Evolutionary conservation across 2,888 invertebrate genomes (phyloP).

Genomic region (Lepetodrilus schrolli): DNA sequence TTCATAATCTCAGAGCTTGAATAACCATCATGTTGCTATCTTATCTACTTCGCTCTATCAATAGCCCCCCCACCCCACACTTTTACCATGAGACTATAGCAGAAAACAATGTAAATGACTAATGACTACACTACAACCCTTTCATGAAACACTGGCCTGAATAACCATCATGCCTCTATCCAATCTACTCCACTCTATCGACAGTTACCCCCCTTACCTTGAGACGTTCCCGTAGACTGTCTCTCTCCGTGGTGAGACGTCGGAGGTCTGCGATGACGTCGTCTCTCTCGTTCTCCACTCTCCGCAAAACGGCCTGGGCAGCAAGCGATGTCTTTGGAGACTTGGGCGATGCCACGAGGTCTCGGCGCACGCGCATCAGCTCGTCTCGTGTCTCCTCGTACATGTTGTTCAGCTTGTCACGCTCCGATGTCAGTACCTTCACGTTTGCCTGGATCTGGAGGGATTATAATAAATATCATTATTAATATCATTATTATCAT

Average conservation of each 20-base stretch:
- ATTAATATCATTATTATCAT: too few relatives aligned
- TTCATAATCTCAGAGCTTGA: too few relatives aligned
- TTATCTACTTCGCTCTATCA: too few relatives aligned
- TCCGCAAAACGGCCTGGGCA: slow-evolving; percentile 73
- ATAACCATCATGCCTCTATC: too few relatives aligned
- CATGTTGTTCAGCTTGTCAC: slow-evolving; percentile 73
- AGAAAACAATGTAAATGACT: too few relatives aligned
- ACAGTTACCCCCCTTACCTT: slow-evolving; percentile 64
- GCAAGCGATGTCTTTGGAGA: slow-evolving; percentile 74
- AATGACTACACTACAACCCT: too few relatives aligned
- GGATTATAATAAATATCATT: too few relatives aligned
- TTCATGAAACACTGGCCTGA: too few relatives aligned
- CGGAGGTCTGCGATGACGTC: slow-evolving; percentile 72
- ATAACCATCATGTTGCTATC: too few relatives aligned
- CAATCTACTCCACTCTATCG: too few relatives aligned
- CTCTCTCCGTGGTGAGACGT: slow-evolving; percentile 72
- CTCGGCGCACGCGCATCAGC: slow-evolving; percentile 68
- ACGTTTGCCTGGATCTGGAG: slow-evolving; percentile 76
- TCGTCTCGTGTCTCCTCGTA: slow-evolving; percentile 74
- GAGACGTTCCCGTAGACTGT: slow-evolving; percentile 73
- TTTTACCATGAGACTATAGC: too few relatives aligned
- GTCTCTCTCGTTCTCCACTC: slow-evolving; percentile 75
- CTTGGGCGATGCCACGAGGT: slow-evolving; percentile 70
- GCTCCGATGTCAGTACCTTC: slow-evolving; percentile 73
- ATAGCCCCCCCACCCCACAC: too few relatives aligned